Conservation (phyloP, 30 jellyfish, hydroid and myxozoan genomes). For the Sanderia malayensis region DNA sequence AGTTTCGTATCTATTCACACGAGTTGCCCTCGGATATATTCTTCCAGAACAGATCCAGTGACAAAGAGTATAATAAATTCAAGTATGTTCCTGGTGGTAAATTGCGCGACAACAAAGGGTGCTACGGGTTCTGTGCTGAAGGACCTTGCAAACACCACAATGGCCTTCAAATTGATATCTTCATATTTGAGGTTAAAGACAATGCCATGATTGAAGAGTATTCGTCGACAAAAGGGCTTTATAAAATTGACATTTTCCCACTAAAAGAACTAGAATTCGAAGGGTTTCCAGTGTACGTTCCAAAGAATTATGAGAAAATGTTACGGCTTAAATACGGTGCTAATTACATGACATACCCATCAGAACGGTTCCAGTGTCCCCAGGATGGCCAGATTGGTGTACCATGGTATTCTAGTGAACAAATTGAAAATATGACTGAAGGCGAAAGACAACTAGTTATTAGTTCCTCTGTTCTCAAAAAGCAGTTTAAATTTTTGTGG, state of each 20-base stretch:
- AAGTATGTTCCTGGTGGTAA: conserved; percentile 29
- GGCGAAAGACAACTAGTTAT: no score
- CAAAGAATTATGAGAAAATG: conserved; percentile 29
- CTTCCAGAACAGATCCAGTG: conserved; percentile 69
- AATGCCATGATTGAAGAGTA: conserved; percentile 20
- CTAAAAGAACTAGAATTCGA: conserved; percentile 49
- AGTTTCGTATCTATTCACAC: conserved; percentile 51
- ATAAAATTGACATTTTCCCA: conserved; percentile 61
- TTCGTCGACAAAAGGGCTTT: conserved; percentile 8
- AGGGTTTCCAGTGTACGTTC: conserved; percentile 65
- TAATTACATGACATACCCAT: conserved; percentile 25
- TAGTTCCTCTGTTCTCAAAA: no score
- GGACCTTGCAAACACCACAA: conserved; percentile 43
- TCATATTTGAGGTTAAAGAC: conserved; percentile 47
- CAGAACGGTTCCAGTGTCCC: conserved; percentile 53
- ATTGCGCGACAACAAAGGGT: conserved; percentile 66
- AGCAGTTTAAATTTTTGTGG: no score
- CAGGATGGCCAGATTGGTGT: conserved; percentile 53
- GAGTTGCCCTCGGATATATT: conserved; percentile 81
- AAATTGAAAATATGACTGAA: neutral
- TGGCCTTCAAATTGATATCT: conserved; percentile 81
- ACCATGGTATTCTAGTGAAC: conserved; percentile 47
- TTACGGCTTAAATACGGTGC: conserved; percentile 52
- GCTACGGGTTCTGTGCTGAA: conserved; percentile 15
- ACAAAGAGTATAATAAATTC: conserved; percentile 39